phyloP scores from a whole-genome alignment of 37 sponge, comb jelly and placozoan species.

The Oscarella lobularis region DNA sequence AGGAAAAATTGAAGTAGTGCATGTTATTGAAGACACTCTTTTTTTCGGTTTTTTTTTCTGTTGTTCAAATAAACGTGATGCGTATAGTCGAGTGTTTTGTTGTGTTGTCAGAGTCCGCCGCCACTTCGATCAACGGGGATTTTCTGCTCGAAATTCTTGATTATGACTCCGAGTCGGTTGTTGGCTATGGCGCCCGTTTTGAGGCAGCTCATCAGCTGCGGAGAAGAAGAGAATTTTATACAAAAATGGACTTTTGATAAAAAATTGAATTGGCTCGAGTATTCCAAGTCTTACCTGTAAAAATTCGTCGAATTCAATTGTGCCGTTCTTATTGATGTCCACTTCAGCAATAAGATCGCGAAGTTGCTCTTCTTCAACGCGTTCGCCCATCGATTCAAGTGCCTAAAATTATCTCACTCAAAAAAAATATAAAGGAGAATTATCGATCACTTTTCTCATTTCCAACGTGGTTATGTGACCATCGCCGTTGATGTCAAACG shows the following conservation, averaged over 20 bases:
- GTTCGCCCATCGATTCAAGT: constrained; percentile 45
- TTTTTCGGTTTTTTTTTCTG: too few species aligned
- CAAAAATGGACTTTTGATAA: too few species aligned
- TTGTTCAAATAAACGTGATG: too few species aligned
- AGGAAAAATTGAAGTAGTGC: not conserved
- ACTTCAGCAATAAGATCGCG: constrained; percentile 89
- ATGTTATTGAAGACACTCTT: too few species aligned
- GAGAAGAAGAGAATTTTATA: not conserved
- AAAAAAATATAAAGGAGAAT: not conserved
- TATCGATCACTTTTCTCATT: not conserved
- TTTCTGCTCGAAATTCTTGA: constrained; percentile 25
- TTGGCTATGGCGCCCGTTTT: constrained; percentile 77
- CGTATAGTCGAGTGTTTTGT: too few species aligned
- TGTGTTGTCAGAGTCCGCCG: constrained; percentile 57
- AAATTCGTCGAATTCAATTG: constrained; percentile 96
- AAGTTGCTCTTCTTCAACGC: constrained; percentile 60
- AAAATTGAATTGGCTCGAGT: too few species aligned
- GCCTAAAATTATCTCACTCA: not conserved
- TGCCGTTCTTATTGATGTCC: constrained; percentile 88
- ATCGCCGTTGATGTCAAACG: constrained; percentile 73
- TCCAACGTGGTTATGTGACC: constrained; percentile 58
- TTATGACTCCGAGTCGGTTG: constrained; percentile 56
- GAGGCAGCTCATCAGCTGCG: constrained; percentile 77
- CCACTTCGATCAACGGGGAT: constrained; percentile 64
- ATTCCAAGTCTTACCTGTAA: constrained; percentile 57